Evolutionary conservation across 1,140 invertebrate genomes (phyloP), one percentile per base, ranked within the genome.

Genomic region (Procambarus virginalis): DNA sequence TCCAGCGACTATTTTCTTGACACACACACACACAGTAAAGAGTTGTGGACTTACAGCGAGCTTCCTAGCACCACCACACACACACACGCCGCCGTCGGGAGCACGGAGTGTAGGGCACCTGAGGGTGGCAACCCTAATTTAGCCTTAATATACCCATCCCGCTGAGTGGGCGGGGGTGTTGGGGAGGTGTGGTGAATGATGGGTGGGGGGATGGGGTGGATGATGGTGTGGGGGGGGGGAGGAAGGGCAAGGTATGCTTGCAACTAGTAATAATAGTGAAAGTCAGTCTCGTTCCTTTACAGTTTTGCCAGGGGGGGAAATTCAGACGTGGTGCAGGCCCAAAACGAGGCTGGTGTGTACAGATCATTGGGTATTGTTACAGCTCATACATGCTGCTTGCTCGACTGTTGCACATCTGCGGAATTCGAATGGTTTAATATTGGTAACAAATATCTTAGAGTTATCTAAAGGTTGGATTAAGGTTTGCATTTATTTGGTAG

Each of bases 231-330:
- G 60, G 14, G 64, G 9, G 82, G 68, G 82, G 34, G 82, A 70
- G 82, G 49, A 12, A 70, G 82, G 46, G 48, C 68, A 64, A 58
- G 51, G 68, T 86, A 86, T 86, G 84, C 84, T 86, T 86, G 84
- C 84, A 86, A 86, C 84, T 73, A 58, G 84, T 86, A 86, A 86
- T 86, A 86, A 86, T 86, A 86, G 84, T 45, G 64, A 78, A 55
- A 48, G 48, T 58, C 46, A 48, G 70, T 64, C 22, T 14, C 34
- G n/a, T 22, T 34, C 68, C 80, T 82, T 76, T 76, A 84, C 68
- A 75, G 45, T 51, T 84, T 84, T 73, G 84, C 48, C 70, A 77
- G 84, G 12, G 34, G 34, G 34, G 73, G 58, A 78, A 51, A n/a
- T 58, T 51, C 17, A 60, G 84, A 12, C 48, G 12, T 22, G 22